Evolutionary conservation across 2,797 vertebrate species (phyloP).

Genomic region (Paratrypauchen microcephalus): DNA sequence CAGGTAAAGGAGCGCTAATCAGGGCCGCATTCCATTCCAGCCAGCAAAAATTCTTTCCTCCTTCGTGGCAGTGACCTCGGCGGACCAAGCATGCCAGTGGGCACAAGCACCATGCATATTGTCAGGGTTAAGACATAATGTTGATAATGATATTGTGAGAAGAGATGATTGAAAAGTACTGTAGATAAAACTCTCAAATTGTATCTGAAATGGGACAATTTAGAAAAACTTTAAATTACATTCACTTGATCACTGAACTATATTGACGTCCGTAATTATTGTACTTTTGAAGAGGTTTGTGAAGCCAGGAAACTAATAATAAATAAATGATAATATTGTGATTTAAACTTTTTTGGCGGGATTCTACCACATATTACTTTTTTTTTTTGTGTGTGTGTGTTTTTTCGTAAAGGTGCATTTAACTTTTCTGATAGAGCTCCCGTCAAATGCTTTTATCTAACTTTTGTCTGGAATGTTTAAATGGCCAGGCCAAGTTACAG

Average conservation of each 20-base stretch:
- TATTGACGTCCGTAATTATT: too few species aligned
- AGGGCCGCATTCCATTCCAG: conserved; percentile 70
- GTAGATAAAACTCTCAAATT: background rate
- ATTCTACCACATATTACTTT: too few species aligned
- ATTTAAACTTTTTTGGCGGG: background rate
- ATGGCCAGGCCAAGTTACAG: background rate
- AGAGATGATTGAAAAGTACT: too few species aligned
- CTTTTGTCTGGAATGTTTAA: background rate
- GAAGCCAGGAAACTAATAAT: too few species aligned
- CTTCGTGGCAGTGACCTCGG: conserved; percentile 49
- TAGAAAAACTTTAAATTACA: too few species aligned
- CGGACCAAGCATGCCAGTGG: conserved; percentile 44
- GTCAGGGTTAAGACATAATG: background rate
- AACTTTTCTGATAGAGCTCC: too few species aligned
- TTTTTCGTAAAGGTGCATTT: too few species aligned
- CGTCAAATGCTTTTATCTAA: too few species aligned
- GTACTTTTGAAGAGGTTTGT: too few species aligned
- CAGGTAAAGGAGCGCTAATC: conserved; percentile 77
- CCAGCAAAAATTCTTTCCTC: conserved; percentile 66
- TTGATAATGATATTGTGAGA: background rate
- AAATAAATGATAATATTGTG: background rate
- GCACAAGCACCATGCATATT: conserved; percentile 16
- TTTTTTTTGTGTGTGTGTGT: too few species aligned
- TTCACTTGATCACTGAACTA: too few species aligned
- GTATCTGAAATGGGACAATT: too few species aligned